Evolutionary conservation across 2,888 invertebrate genomes (phyloP).

Genomic region (Drosophila mulleri): DNA sequence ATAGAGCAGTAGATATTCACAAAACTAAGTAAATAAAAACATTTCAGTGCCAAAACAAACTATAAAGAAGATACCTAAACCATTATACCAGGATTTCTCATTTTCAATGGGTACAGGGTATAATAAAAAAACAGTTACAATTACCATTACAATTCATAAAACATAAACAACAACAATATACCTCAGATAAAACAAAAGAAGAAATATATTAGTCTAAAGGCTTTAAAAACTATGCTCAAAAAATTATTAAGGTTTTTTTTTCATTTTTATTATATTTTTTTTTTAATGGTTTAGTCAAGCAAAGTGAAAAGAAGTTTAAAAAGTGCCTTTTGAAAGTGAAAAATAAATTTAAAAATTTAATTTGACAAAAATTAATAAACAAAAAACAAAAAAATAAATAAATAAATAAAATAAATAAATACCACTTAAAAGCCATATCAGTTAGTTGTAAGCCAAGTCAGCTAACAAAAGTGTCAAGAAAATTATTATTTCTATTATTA

Average conservation of each 20-base stretch:
- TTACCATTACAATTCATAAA: slow-evolving; percentile 30
- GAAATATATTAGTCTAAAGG: slow-evolving; percentile 50
- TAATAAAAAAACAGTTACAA: slow-evolving; percentile 22
- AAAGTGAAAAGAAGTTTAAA: slow-evolving; percentile 32
- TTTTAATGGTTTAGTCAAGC: slow-evolving; percentile 31
- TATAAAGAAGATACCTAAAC: slow-evolving; percentile 30
- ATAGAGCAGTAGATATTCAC: slow-evolving; percentile 41
- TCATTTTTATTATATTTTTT: background rate
- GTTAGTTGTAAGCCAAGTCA: slow-evolving; percentile 58
- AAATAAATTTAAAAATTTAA: slow-evolving; percentile 18
- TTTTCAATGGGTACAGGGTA: too few species aligned
- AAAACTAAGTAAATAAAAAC: slow-evolving; percentile 25
- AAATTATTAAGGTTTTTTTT: slow-evolving; percentile 19
- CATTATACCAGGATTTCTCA: too few species aligned
- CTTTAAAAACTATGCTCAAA: slow-evolving; percentile 61
- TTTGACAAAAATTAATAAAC: slow-evolving; percentile 18
- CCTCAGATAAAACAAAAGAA: slow-evolving; percentile 72
- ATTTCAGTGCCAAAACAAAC: slow-evolving; percentile 60
- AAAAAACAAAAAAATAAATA: background rate
- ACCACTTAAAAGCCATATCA: slow-evolving; percentile 73
- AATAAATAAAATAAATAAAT: slow-evolving; percentile 13
- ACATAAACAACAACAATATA: slow-evolving; percentile 71
- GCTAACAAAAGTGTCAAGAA: slow-evolving; percentile 43
- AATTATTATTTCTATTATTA: slow-evolving; percentile 15
- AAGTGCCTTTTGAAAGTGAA: slow-evolving; percentile 57